Evolutionary conservation across 2,113 vertebrate species (phyloP).

Genomic region (Craseonycteris thonglongyai): DNA sequence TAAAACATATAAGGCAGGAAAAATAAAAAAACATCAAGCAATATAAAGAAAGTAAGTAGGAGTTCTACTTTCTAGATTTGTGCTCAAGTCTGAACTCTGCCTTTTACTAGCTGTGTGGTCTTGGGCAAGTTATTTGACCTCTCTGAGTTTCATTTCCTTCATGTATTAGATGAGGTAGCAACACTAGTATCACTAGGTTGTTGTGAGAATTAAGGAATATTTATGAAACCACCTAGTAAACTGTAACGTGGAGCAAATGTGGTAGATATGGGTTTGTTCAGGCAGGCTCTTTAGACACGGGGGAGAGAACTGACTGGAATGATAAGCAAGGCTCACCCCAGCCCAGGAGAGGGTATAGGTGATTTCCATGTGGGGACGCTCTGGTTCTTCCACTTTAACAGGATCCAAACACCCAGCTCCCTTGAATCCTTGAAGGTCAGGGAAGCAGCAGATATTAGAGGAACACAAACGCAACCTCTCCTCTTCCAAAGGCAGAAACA

Average conservation of each 20-base stretch:
- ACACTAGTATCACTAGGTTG: neutral
- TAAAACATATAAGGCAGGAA: neutral
- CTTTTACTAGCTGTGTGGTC: neutral
- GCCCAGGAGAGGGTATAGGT: neutral
- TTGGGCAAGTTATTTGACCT: neutral
- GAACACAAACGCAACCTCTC: neutral
- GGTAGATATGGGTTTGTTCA: neutral
- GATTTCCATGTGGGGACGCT: neutral
- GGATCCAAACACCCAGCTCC: neutral
- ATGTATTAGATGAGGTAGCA: neutral
- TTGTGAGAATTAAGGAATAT: neutral
- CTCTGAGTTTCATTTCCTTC: neutral
- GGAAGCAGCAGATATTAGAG: neutral
- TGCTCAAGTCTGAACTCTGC: neutral
- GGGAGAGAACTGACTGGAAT: neutral
- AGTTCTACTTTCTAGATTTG: neutral
- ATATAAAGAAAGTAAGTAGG: neutral
- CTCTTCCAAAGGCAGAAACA: neutral
- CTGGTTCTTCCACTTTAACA: neutral
- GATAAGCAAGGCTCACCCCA: neutral
- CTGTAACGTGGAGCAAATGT: neutral
- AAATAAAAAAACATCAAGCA: neutral
- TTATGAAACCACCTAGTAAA: neutral
- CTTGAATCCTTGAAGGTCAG: neutral
- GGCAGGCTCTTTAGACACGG: neutral